phyloP scores from a whole-genome alignment of 2,888 invertebrate genomes.

The Tolmerus cingulatus region DNA sequence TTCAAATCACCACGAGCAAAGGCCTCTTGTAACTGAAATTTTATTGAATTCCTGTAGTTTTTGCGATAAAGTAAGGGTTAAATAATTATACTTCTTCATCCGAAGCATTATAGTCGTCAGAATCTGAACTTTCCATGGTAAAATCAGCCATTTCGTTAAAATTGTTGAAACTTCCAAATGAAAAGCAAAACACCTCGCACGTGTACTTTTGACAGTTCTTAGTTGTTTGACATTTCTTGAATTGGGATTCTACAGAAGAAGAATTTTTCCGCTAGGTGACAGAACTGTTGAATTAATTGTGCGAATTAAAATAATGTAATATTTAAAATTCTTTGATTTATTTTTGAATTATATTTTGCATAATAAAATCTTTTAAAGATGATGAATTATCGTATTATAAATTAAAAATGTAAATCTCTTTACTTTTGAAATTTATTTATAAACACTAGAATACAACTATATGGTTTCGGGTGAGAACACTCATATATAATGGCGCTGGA shows the following conservation, averaged over 20 bases:
- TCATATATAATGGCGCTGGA: background rate
- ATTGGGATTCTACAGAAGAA: background rate
- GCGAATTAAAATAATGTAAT: background rate
- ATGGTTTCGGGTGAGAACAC: background rate
- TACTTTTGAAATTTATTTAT: background rate
- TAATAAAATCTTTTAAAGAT: background rate
- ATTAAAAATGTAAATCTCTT: background rate
- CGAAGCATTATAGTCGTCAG: slow-evolving; percentile 58
- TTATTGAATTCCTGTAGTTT: background rate
- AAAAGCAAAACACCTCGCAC: background rate
- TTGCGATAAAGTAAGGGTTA: background rate
- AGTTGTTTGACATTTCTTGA: background rate
- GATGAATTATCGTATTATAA: background rate
- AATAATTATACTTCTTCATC: slow-evolving; percentile 58
- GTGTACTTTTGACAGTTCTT: background rate
- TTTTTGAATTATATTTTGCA: background rate
- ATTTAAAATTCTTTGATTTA: background rate
- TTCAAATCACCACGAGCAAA: slow-evolving; percentile 85
- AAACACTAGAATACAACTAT: background rate
- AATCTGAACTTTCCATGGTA: slow-evolving; percentile 54
- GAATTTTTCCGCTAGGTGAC: background rate
- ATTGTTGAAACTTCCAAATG: background rate
- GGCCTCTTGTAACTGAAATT: slow-evolving; percentile 83
- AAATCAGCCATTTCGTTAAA: slow-evolving; percentile 28
- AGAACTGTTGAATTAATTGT: background rate